A percentile compares a stretch with the other conserved stretches of the same genome.
Conservation (phyloP, 2,113 vertebrate species). For the Canis aureus region DNA sequence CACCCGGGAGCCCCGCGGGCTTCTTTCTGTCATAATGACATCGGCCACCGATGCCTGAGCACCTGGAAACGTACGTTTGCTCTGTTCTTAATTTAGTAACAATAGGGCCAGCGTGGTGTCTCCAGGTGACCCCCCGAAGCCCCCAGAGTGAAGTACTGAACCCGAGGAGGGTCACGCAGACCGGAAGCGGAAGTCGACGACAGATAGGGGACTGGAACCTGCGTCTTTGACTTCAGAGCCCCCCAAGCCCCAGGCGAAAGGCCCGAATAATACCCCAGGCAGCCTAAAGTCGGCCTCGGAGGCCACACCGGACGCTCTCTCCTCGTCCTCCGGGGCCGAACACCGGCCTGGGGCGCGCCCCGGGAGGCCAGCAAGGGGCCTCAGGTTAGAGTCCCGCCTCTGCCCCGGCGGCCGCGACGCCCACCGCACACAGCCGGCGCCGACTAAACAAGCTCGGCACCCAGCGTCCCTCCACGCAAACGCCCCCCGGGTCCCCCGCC, state of each 20-base stretch:
- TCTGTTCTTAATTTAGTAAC: neutral
- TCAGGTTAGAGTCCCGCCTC: neutral
- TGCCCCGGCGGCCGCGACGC: neutral
- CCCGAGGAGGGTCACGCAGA: neutral
- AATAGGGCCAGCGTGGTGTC: neutral
- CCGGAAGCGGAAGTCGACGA: neutral
- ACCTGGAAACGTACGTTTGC: neutral
- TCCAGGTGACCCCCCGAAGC: neutral
- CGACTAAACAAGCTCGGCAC: too few species aligned
- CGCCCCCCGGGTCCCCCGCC: accelerated
- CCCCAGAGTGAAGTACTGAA: neutral
- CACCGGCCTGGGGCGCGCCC: neutral
- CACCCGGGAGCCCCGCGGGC: too few species aligned
- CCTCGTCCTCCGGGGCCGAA: neutral
- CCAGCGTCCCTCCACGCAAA: accelerated
- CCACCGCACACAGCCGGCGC: accelerated
- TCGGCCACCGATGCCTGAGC: neutral
- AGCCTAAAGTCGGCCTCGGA: neutral
- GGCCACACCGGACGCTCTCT: neutral
- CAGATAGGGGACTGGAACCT: neutral
- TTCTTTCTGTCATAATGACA: neutral
- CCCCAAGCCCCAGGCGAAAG: neutral
- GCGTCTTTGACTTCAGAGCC: neutral
- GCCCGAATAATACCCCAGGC: neutral
- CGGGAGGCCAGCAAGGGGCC: neutral